Evolutionary conservation across 2,113 vertebrate genomes (phyloP), one percentile per base, ranked within the genome.

Genomic region (Acrocephalus kingi): DNA sequence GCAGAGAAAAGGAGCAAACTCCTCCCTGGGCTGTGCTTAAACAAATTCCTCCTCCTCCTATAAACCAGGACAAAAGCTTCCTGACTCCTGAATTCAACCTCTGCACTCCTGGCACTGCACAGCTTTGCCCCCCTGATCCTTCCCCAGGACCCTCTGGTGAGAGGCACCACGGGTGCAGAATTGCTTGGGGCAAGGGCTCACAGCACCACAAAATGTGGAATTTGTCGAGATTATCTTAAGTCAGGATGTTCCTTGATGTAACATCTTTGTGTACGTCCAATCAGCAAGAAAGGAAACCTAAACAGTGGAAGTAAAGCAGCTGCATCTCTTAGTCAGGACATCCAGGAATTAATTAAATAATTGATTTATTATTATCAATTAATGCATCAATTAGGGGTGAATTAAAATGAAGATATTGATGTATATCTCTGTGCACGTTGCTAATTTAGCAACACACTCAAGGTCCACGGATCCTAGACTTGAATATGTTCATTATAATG

Each of bases 101-200:
- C 37, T 9, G 33, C 52, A 0, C 28, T n/a, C 17, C 41, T 31
- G 74, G 64, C 28, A 15, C 0, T 11, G 55, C 2, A 2, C 28
- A 23, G 13, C 43, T 59, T 20, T 43, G 15, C 7, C 30, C 37
- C 37, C 1, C 46, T 5, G 24, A 4, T 27, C 74, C 66, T 15
- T 17, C 16, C 46, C 46, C 73, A 24, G 39, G 27, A n/a, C 0
- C 28, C 28, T 16, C 4, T 2, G 1, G 37, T 7, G n/a, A 61
- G 84, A 52, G 46, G 48, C 15, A 59, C 25, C 45, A 3, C 0
- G 10, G 14, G 3, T 1, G 11, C 15, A 13, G 18, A 24, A 75
- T 4, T 74, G 63, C 49, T 15, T 9, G 43, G 94, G 63, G 51
- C 54, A 52, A 67, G 46, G 74, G 41, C 61, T 94, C 10, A 0